Base-by-base conservation (phyloP, 2,113 vertebrate species). In the Pipa parva region DNA sequence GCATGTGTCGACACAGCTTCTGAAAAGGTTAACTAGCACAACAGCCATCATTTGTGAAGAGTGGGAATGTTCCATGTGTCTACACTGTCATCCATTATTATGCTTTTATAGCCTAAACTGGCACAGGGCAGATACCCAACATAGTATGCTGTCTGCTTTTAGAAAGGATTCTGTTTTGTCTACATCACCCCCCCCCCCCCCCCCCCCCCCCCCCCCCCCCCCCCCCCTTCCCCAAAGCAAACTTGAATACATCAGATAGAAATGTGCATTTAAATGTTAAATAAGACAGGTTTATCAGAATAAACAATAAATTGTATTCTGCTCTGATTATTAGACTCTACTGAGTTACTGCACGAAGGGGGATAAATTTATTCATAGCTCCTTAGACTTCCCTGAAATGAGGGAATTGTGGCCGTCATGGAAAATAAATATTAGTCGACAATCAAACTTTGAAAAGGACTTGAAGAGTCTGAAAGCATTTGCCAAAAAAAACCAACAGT, bases 11-110 rank as follows among this genome's bases (percentile, higher is more conserved):
- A 87, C 88, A 83, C 81, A 51, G 80, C 76, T 82, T 83, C 61
- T 74, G 78, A 82, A 84, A 83, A 90, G 94, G 93, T 94, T 94
- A 95, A 93, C 87, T 84, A 85, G 86, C 87, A 88, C 89, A 90
- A 89, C 92, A 91, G 87, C 77, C 88, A 82, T 86, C 91, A 86
- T 94, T 98, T 97, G 93, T 97, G 84, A 80, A 1, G 83, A 97
- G 93, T 98, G 95, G 93, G 95, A 96, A 98, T 93, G 76, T 83
- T 85, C 91, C 95, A 97, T 95, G 93, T 97, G 95, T n/a, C 83
- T 89, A 85, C 84, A 83, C 86, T 79, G 73, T 82, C 79, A 79
- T 80, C 77, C 77, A 79, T 86, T 85, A 78, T 68, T 61, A 75
- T 77, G 74, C 76, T 79, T 82, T 84, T 84, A 73, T 80, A 74